These are phyloP conservation scores for Dryoscopus gambensis DNA, from an alignment of 2,113 vertebrate genomes.

Conservation along the genomic window DNA sequence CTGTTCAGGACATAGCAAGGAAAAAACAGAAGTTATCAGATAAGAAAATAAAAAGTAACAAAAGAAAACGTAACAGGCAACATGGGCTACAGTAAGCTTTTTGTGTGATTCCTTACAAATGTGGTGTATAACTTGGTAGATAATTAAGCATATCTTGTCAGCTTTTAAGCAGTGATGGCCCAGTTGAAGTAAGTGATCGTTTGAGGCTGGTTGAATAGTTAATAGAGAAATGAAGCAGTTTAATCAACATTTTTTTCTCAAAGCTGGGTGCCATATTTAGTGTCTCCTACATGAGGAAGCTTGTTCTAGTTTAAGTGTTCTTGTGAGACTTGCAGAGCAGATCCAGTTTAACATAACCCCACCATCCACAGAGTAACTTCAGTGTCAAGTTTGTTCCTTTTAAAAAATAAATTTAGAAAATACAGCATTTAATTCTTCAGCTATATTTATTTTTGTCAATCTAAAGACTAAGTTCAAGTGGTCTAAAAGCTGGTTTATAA, in stretches of 20 bases:
- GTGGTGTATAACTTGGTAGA: not conserved
- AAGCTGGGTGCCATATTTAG: not conserved
- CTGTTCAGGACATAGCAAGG: not conserved
- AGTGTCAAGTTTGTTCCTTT: not conserved
- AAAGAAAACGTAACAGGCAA: not conserved
- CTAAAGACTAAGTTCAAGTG: not conserved
- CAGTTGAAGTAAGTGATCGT: not conserved
- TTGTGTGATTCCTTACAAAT: not conserved
- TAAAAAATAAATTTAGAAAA: not conserved
- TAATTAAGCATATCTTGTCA: not conserved
- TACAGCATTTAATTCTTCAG: not conserved
- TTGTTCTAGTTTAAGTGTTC: not conserved
- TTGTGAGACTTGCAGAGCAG: not conserved
- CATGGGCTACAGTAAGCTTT: conserved; percentile 2
- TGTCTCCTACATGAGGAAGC: not conserved
- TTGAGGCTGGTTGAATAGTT: not conserved
- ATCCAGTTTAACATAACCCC: not conserved
- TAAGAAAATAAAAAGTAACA: not conserved
- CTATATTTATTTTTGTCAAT: not conserved
- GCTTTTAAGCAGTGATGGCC: not conserved
- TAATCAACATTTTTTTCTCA: not conserved
- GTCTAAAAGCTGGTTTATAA: not conserved
- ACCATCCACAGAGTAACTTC: not conserved
- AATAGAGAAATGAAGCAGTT: not conserved
- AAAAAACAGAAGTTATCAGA: not conserved